Percentiles rank a stretch among this genome's conserved stretches.
Conservation (phyloP, 2,888 invertebrate species). For the Mesopsocus fuscifrons region DNA sequence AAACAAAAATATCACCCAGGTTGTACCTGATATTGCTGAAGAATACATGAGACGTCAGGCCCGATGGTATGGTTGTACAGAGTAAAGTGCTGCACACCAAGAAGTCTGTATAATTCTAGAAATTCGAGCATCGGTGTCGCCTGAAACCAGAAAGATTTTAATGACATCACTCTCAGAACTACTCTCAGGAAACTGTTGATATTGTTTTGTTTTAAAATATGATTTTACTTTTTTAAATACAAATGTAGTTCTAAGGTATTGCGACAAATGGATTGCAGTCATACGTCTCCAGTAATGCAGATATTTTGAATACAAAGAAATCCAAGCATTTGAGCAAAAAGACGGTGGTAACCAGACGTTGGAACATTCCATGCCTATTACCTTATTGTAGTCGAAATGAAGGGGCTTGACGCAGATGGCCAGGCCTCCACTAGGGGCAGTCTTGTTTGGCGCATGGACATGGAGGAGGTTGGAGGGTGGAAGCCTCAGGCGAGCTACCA, state of each 20-base stretch:
- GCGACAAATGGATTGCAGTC: too few relatives aligned
- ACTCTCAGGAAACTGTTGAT: too few relatives aligned
- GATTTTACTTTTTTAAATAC: too few relatives aligned
- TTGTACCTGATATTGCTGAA: constrained; percentile 44
- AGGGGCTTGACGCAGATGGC: constrained; percentile 82
- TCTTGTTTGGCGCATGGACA: constrained; percentile 33
- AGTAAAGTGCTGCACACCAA: constrained; percentile 74
- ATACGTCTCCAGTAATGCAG: too few relatives aligned
- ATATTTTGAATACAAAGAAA: too few relatives aligned
- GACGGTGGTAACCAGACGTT: too few relatives aligned
- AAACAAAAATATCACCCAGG: too few relatives aligned
- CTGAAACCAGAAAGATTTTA: constrained; percentile 25
- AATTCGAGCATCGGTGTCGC: constrained; percentile 72
- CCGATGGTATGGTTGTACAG: constrained; percentile 84
- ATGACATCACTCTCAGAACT: too few relatives aligned
- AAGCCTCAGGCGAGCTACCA: constrained; percentile 38
- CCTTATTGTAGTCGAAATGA: constrained; percentile 71
- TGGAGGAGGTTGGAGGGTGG: constrained; percentile 43
- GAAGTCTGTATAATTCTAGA: constrained; percentile 63
- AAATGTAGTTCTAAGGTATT: too few relatives aligned
- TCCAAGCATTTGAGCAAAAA: too few relatives aligned
- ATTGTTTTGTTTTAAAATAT: too few relatives aligned
- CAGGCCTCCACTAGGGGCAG: constrained; percentile 27
- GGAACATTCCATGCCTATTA: too few relatives aligned
- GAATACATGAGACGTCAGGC: constrained; percentile 52